Evolutionary conservation across 2,797 vertebrate genomes (phyloP), one percentile per base, ranked within the genome.

Genomic region (Lepilemur septentrionalis): DNA sequence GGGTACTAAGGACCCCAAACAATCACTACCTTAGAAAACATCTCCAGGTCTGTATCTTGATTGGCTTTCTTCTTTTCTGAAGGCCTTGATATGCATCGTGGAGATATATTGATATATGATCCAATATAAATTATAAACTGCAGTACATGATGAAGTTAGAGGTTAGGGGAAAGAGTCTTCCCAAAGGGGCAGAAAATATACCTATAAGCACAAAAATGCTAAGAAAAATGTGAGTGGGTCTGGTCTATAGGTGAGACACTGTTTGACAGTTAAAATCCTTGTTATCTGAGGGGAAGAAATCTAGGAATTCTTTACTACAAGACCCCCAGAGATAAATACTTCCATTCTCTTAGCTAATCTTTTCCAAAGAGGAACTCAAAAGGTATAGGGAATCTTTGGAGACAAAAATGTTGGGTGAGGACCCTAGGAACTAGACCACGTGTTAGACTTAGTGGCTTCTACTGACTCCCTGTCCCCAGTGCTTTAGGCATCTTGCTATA

Each of bases 391-490:
- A 48, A 14, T 38, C 5, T 89, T 13, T 41, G 18, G 41, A 38
- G n/a, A 93, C 15, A 96, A n/a, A 70, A 8, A 61, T 55, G 4
- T 13, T 67, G 32, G 18, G 7, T 57, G 30, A 73, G 23, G 22
- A 46, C 25, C 5, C 50, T 7, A 67, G 20, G 32, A 73, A 28
- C 30, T 50, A 85, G 30, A 43, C 12, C 9, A 25, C 76, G 15
- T 5, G 0, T 48, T 46, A 81, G 9, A 81, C 48, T 61, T 69
- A 61, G 28, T 78, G 48, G 7, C 12, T 87, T 59, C 4, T 57
- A 2, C 46, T 8, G 22, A 55, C 12, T 3, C 0, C 0, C 3
- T 57, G 32, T n/a, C 5, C 30, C 13, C 11, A 46, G 5, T 5
- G 0, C 11, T 72, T 23, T 55, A 35, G 22, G 7, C 52, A 41